Percentiles rank a stretch among this genome's conserved stretches.
Evolutionary conservation across 2,797 vertebrate species (phyloP).

Genomic region (Phalloptychus januarius): DNA sequence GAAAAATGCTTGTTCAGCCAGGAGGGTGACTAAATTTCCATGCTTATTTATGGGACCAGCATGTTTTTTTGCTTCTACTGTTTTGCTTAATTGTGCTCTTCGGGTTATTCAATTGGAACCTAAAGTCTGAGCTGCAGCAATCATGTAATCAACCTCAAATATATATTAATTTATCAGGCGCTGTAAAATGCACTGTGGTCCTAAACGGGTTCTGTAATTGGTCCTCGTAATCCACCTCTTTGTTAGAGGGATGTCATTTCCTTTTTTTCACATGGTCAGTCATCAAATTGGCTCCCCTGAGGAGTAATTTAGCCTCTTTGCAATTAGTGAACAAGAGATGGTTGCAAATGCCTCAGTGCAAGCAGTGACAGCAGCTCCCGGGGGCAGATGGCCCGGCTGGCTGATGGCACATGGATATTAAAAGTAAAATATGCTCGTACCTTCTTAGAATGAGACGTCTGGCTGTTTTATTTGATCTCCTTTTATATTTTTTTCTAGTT

Average conservation of each 20-base stretch:
- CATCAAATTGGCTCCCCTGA: constrained; percentile 49
- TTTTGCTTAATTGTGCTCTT: constrained; percentile 5
- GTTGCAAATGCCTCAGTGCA: constrained; percentile 22
- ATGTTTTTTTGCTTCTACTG: constrained; percentile 4
- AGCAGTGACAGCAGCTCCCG: constrained; percentile 35
- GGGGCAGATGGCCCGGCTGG: background rate
- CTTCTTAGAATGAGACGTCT: constrained; percentile 14
- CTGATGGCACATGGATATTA: constrained; percentile 1
- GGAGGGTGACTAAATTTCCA: background rate
- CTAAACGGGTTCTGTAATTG: constrained; percentile 25
- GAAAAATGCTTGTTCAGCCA: background rate
- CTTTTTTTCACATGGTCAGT: constrained; percentile 39
- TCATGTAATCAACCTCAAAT: background rate
- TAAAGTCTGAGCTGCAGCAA: background rate
- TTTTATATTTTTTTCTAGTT: background rate
- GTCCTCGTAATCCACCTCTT: constrained; percentile 21
- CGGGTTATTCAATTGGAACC: background rate
- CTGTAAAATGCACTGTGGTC: background rate
- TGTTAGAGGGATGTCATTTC: constrained; percentile 21
- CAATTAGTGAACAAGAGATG: constrained; percentile 47
- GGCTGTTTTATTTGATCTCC: background rate
- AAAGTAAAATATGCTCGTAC: constrained; percentile 1
- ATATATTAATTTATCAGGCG: constrained; percentile 7
- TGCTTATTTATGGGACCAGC: background rate
- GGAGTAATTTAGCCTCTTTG: constrained; percentile 50